These are phyloP conservation scores for Heterodera filipjevi DNA, from an alignment of 2,888 invertebrate species.

Conservation along the genomic window DNA sequence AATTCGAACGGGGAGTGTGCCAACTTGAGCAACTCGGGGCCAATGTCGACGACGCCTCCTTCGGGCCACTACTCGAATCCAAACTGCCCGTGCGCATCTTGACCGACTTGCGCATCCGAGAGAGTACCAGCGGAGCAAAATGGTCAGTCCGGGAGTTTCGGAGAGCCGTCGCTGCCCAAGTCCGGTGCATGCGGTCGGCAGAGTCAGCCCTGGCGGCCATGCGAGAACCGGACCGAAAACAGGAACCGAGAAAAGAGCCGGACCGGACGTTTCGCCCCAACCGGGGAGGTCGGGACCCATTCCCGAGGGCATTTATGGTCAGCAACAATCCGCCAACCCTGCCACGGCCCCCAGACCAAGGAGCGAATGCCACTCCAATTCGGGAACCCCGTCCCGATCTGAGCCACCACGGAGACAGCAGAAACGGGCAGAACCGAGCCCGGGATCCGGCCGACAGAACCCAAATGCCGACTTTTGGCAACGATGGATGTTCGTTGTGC, in stretches of 20 bases:
- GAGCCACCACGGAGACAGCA: not conserved
- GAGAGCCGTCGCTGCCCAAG: not conserved
- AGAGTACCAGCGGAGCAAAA: too few species aligned
- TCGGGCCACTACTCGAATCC: not conserved
- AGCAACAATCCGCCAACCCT: not conserved
- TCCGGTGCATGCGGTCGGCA: not conserved
- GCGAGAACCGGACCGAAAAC: not conserved
- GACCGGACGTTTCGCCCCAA: too few species aligned
- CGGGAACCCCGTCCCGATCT: not conserved
- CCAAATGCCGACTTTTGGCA: too few species aligned
- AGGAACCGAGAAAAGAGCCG: not conserved
- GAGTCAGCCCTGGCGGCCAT: not conserved
- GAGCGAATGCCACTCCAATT: not conserved
- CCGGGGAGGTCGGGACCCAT: not conserved
- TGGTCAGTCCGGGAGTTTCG: not conserved
- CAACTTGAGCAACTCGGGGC: not conserved
- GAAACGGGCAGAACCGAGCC: too few species aligned
- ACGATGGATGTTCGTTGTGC: slow-evolving; percentile 2
- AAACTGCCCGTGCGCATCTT: not conserved
- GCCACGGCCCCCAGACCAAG: too few species aligned
- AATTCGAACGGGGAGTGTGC: not conserved
- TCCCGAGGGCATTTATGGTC: not conserved
- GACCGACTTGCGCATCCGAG: not conserved
- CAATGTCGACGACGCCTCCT: not conserved
- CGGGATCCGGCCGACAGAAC: not conserved